Evolutionary conservation across 1,140 invertebrate species (phyloP).

Genomic region (Latrodectus geometricus): DNA sequence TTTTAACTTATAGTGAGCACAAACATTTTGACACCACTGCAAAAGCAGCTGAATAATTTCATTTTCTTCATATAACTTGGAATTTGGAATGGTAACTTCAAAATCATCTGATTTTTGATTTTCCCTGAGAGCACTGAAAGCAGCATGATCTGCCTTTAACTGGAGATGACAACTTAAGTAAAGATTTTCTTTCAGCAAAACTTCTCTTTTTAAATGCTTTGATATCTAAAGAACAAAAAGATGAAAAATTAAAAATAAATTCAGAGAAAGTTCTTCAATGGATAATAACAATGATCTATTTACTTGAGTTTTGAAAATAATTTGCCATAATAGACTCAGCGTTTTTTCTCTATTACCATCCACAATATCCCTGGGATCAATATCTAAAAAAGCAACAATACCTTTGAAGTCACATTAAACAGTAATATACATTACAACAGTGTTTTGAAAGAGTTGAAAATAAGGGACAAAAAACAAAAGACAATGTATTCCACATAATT

Average conservation of each 20-base stretch:
- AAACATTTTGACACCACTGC: constrained; percentile 70
- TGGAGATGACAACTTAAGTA: constrained; percentile 16
- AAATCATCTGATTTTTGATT: background rate
- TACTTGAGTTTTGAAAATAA: constrained; percentile 78
- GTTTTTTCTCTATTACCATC: constrained; percentile 91
- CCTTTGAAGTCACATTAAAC: too few species aligned
- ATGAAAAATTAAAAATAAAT: background rate
- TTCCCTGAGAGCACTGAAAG: constrained; percentile 20
- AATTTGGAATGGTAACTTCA: constrained; percentile 2
- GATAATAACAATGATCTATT: background rate
- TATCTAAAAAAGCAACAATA: constrained; percentile 69
- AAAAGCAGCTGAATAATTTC: constrained; percentile 65
- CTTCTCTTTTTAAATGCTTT: constrained; percentile 24
- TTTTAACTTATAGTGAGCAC: constrained; percentile 70
- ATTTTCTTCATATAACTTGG: constrained; percentile 50
- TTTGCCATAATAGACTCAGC: constrained; percentile 85
- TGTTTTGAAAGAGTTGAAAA: too few species aligned
- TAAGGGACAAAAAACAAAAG: too few species aligned
- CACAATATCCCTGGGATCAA: constrained; percentile 81
- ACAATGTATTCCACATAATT: too few species aligned
- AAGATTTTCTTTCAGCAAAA: constrained; percentile 42
- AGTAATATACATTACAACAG: too few species aligned
- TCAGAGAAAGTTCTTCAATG: background rate
- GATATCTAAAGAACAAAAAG: constrained; percentile 33
- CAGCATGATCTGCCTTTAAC: constrained; percentile 33